phyloP scores from a whole-genome alignment of 2,113 vertebrate genomes.

The Nematolebias whitei region DNA sequence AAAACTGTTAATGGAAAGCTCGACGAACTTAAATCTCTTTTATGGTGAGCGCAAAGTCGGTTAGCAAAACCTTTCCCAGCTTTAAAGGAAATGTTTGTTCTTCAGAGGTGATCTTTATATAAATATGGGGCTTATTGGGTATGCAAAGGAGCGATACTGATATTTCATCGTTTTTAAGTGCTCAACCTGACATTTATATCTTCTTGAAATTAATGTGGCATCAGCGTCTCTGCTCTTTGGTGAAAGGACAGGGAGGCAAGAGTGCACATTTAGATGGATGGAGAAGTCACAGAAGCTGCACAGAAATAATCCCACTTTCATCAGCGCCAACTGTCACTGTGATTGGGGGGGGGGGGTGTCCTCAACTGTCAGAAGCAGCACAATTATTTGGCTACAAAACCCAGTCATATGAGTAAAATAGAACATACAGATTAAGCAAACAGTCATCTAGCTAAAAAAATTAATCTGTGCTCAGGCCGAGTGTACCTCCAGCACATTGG shows the following conservation, averaged over 20 bases:
- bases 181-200: slow-evolving; percentile 74
- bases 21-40: background rate
- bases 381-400: background rate
- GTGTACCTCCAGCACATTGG: too few species aligned
- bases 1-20: background rate
- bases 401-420: background rate
- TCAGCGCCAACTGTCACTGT: slow-evolving; percentile 30
- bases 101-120: background rate
- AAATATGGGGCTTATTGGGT: slow-evolving; percentile 32
- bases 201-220: slow-evolving; percentile 66
- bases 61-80: background rate
- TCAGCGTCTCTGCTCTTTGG: slow-evolving; percentile 62
- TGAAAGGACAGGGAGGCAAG: slow-evolving; percentile 49
- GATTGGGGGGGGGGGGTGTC: slow-evolving; percentile 15
- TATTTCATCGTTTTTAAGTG: slow-evolving; percentile 73
- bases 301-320: slow-evolving; percentile 45
- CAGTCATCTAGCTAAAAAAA: too few species aligned
- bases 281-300: slow-evolving; percentile 46
- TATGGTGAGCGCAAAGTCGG: background rate
- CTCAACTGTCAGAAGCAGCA: slow-evolving; percentile 20
- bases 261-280: slow-evolving; percentile 35
- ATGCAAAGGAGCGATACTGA: slow-evolving; percentile 51
- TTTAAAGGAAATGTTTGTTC: background rate
- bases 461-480: too few species aligned
- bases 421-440: background rate